These are phyloP conservation scores for Brachionus calyciflorus DNA, from an alignment of 1,140 invertebrate genomes.

Conservation along the genomic window DNA sequence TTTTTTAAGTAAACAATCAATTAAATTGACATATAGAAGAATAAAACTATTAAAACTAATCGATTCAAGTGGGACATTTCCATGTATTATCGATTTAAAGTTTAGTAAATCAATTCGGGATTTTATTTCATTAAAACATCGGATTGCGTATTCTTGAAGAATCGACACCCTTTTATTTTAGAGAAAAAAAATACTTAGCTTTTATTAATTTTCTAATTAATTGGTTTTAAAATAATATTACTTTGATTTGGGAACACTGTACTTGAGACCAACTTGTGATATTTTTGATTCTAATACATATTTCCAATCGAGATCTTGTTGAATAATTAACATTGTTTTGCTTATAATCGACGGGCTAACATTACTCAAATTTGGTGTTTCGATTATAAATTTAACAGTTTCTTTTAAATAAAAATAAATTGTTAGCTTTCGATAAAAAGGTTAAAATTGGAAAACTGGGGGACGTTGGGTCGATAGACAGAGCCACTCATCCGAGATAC, in stretches of 20 bases:
- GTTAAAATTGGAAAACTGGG: neutral
- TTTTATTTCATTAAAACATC: neutral
- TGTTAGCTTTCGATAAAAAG: neutral
- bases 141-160: constrained; percentile 2
- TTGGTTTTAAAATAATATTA: too few relatives aligned
- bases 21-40: constrained; percentile 22
- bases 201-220: too few relatives aligned
- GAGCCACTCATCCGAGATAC: too few relatives aligned
- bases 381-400: constrained; percentile 29
- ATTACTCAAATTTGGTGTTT: constrained; percentile 19
- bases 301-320: constrained; percentile 28
- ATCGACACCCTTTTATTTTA: neutral
- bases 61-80: neutral
- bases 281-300: constrained; percentile 32
- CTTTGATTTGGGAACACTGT: constrained; percentile 25
- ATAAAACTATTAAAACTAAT: constrained; percentile 35
- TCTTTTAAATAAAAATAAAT: constrained; percentile 8
- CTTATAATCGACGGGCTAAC: constrained; percentile 17
- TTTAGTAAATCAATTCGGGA: neutral
- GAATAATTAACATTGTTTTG: constrained; percentile 1
- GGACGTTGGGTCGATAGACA: too few relatives aligned
- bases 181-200: neutral
- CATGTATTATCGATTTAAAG: constrained; percentile 17
- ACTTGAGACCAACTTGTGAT: neutral
- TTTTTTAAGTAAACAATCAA: constrained; percentile 43